Conservation (phyloP, 2,888 invertebrate species). For the Phyto melanocephala region DNA sequence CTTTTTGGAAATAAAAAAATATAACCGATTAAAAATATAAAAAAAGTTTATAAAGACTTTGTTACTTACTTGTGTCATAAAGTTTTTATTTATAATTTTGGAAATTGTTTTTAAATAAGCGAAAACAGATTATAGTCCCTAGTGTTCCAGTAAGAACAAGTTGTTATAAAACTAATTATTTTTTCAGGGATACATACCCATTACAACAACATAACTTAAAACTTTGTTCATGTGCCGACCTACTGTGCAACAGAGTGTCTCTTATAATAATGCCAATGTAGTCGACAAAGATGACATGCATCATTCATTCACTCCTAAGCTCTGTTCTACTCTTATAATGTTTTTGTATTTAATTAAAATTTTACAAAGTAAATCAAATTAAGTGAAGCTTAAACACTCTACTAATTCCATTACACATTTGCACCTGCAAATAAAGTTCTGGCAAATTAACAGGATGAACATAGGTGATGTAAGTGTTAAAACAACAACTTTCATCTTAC, state of each 20-base stretch:
- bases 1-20: too few relatives aligned
- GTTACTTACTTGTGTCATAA: too few relatives aligned
- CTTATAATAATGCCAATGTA: not conserved
- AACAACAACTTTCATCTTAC: too few relatives aligned
- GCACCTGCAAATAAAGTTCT: not conserved
- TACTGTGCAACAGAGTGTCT: not conserved
- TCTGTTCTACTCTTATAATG: slow-evolving; percentile 25
- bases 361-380: slow-evolving; percentile 62
- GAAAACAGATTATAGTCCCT: too few relatives aligned
- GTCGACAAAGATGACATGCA: slow-evolving; percentile 21
- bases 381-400: slow-evolving; percentile 59
- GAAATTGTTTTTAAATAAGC: too few relatives aligned
- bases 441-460: not conserved
- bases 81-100: too few relatives aligned
- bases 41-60: too few relatives aligned
- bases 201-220: not conserved
- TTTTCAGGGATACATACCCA: too few relatives aligned
- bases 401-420: slow-evolving; percentile 29
- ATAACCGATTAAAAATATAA: too few relatives aligned
- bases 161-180: too few relatives aligned
- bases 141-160: too few relatives aligned
- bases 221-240: not conserved
- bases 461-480: slow-evolving; percentile 1
- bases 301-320: slow-evolving; percentile 40
- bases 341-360: slow-evolving; percentile 62